Conservation (phyloP, 1,140 invertebrate genomes). For the Philaenus spumarius region DNA sequence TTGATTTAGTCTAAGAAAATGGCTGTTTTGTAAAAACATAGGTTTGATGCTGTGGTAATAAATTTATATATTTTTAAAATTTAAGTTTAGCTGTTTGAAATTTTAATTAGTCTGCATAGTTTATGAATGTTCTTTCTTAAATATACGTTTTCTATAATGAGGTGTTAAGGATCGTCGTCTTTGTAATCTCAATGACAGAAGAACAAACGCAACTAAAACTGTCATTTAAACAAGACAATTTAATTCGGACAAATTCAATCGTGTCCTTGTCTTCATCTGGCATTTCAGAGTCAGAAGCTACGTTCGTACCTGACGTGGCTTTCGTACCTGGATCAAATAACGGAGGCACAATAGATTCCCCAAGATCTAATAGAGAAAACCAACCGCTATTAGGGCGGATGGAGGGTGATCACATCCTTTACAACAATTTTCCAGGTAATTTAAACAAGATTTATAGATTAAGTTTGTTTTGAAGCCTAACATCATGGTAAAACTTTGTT, state of each 20-base stretch:
- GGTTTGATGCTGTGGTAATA: too few species aligned
- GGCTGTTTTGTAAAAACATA: too few species aligned
- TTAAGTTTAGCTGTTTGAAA: too few species aligned
- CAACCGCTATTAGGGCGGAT: slow-evolving; percentile 78
- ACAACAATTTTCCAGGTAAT: slow-evolving; percentile 76
- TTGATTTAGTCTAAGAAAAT: too few species aligned
- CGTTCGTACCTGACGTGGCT: slow-evolving; percentile 57
- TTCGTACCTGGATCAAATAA: slow-evolving; percentile 35
- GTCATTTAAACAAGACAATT: slow-evolving; percentile 27
- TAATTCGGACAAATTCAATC: slow-evolving; percentile 26
- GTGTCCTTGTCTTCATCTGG: slow-evolving; percentile 28
- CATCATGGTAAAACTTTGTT: too few species aligned
- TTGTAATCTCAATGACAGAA: slow-evolving; percentile 30
- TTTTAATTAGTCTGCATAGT: too few species aligned
- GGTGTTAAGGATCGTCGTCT: too few species aligned
- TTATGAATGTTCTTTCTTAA: too few species aligned
- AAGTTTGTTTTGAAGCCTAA: background rate
- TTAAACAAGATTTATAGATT: too few species aligned
- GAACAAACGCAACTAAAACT: slow-evolving; percentile 32
- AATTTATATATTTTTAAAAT: too few species aligned
- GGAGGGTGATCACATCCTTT: slow-evolving; percentile 60
- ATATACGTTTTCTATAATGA: too few species aligned
- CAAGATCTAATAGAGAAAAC: slow-evolving; percentile 73
- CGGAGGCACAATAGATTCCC: slow-evolving; percentile 55
- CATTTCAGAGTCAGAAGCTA: slow-evolving; percentile 49